These are phyloP conservation scores for Sanderia malayensis DNA, from an alignment of 30 jellyfish, hydroid and myxozoan species.

Conservation along the genomic window DNA sequence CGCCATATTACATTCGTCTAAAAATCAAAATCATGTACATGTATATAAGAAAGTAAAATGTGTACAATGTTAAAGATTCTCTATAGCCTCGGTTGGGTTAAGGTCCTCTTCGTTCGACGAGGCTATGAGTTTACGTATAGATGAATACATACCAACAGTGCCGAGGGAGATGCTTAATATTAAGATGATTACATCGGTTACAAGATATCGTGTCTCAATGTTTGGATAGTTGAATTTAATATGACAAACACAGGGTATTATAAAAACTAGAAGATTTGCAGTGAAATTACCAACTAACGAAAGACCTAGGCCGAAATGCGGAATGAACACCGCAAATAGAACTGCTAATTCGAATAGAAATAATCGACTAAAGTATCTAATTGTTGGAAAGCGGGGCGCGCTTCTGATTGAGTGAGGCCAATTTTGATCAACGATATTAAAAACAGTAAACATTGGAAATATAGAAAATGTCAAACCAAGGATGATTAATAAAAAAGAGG, in stretches of 20 bases:
- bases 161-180: slow-evolving; percentile 15
- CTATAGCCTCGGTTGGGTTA: slow-evolving; percentile 69
- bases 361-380: slow-evolving; percentile 34
- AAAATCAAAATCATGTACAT: no score
- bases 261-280: slow-evolving; percentile 56
- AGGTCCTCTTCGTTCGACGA: slow-evolving; percentile 43
- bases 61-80: slow-evolving; percentile 4
- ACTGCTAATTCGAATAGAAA: slow-evolving; percentile 30
- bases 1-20: no score
- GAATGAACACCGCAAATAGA: slow-evolving; percentile 58
- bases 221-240: slow-evolving; percentile 39
- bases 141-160: slow-evolving; percentile 33
- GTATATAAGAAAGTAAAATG: no score
- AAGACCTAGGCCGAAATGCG: slow-evolving; percentile 74
- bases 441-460: slow-evolving; percentile 79
- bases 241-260: slow-evolving; percentile 65
- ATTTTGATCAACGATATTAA: slow-evolving; percentile 73
- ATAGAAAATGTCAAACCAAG: slow-evolving; percentile 73
- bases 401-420: slow-evolving; percentile 21
- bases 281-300: slow-evolving; percentile 79
- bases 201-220: not conserved
- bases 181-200: slow-evolving; percentile 26
- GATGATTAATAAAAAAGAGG: slow-evolving; percentile 44
- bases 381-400: not conserved
- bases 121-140: slow-evolving; percentile 17